These are phyloP conservation scores for Dendropsophus ebraccatus DNA, from an alignment of 2,113 vertebrate genomes.

Conservation along the genomic window DNA sequence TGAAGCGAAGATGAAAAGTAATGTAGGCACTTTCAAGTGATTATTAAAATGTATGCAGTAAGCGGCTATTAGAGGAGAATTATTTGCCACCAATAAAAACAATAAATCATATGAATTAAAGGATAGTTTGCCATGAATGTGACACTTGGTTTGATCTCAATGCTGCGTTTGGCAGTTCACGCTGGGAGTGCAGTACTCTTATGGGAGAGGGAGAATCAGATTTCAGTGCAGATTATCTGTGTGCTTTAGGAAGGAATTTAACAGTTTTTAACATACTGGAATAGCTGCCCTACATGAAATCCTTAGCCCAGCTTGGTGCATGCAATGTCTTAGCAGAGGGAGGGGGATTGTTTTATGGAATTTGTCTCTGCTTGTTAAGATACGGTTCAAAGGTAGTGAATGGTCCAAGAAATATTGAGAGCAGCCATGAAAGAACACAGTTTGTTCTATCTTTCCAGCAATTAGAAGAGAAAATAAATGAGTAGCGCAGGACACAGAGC, in stretches of 20 bases:
- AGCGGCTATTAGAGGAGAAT: conserved; percentile 20
- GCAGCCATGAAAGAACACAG: conserved; percentile 53
- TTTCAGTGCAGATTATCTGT: conserved; percentile 40
- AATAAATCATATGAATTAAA: conserved; percentile 15
- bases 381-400: conserved; percentile 58
- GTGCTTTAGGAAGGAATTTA: conserved; percentile 41
- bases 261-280: conserved; percentile 33
- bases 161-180: conserved; percentile 15
- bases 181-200: neutral
- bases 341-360: conserved; percentile 50
- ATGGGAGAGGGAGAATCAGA: conserved; percentile 17
- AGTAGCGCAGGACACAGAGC: conserved; percentile 40
- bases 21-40: neutral
- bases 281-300: conserved; percentile 41
- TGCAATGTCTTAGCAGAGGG: conserved; percentile 23
- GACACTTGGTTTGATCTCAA: conserved; percentile 40
- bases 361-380: conserved; percentile 59
- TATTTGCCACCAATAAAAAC: conserved; percentile 33
- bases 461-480: conserved; percentile 50
- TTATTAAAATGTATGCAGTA: conserved; percentile 37
- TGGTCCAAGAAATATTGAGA: conserved; percentile 57
- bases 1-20: conserved; percentile 11
- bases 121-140: conserved; percentile 11
- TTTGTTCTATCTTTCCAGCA: conserved; percentile 52
- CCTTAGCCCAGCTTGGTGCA: conserved; percentile 12